Base-by-base conservation (phyloP, 2,888 invertebrate genomes). In the Lycaena phlaeas region DNA sequence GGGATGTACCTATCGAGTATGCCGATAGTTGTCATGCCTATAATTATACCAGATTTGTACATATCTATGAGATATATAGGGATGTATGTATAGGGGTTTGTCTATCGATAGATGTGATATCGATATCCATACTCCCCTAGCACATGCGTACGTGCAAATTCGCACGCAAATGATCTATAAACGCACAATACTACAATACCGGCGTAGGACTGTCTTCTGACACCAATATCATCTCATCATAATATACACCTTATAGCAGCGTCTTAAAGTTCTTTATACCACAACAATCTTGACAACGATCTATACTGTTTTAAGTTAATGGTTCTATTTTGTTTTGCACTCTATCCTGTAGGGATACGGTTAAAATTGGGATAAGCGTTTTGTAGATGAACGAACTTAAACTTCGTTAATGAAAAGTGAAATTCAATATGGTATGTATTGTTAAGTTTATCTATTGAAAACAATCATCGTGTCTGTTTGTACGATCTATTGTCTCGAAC, bases 141-240 rank as follows among this genome's bases (percentile, higher is more conserved):
- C n/a, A n/a, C 17, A 39, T 64, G 68, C 54, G 56, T 68, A 69
- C 70, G 70, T 69, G 70, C 61, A 43, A 51, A 56, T 52, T 54
- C 30, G 54, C 70, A 70, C 61, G 66, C 59, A 57, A 57, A 54
- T 52, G 50, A 40, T 45, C 52, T 54, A 54, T 53, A 57, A 48
- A 51, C 38, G 53, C 48, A 52, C 52, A 49, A 38, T 51, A 54
- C 51, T 56, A 56, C 38, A 42, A 45, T 45, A 49, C 48, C 48
- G 46, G 51, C 52, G 44, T 43, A 47, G 43, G 43, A 31, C 44
- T 43, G 38, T 36, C 39, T 22, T 14, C 9, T 1, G 38, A 22
- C 25, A 18, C 18, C 7, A 29, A 41, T 27, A 15, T 5, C 11
- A 11, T 34, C 4, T 7, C 22, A 18, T 7, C 2, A 1, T 6